Percentiles rank a stretch among this genome's conserved stretches.
These are phyloP conservation scores for Menura novaehollandiae DNA, from an alignment of 2,113 vertebrate species.

Conservation along the genomic window DNA sequence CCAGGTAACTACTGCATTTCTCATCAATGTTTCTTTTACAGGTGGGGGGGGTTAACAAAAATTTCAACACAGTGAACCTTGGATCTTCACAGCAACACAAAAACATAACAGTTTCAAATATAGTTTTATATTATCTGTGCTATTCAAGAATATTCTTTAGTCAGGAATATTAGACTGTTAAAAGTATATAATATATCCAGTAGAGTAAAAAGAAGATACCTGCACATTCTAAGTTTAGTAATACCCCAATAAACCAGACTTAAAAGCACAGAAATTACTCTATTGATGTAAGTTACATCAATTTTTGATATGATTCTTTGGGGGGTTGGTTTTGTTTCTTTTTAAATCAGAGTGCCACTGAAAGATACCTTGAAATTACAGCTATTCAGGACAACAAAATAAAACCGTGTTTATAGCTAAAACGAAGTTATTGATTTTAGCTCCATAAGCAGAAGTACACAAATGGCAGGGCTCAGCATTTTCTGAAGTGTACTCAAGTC, in stretches of 20 bases:
- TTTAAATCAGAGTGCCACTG: not conserved
- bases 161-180: not conserved
- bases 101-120: not conserved
- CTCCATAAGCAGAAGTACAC: constrained; percentile 4
- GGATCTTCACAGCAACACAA: not conserved
- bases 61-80: not conserved
- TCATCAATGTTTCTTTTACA: not conserved
- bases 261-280: not conserved
- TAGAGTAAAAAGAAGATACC: not conserved
- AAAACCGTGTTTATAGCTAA: not conserved
- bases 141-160: not conserved
- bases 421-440: constrained; percentile 33
- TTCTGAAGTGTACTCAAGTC: constrained; percentile 13
- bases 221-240: not conserved
- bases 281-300: not conserved
- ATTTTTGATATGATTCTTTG: not conserved
- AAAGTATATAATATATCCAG: not conserved
- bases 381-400: not conserved
- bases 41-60: not conserved
- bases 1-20: not conserved
- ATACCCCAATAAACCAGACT: not conserved
- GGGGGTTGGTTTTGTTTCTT: not conserved
- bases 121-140: not conserved
- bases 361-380: constrained; percentile 14
- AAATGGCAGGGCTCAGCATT: constrained; percentile 38